Evolutionary conservation across 30 jellyfish, hydroid and myxozoan species (phyloP), one percentile per base, ranked within the genome.

Genomic region (Chrysaora quinquecirrha): DNA sequence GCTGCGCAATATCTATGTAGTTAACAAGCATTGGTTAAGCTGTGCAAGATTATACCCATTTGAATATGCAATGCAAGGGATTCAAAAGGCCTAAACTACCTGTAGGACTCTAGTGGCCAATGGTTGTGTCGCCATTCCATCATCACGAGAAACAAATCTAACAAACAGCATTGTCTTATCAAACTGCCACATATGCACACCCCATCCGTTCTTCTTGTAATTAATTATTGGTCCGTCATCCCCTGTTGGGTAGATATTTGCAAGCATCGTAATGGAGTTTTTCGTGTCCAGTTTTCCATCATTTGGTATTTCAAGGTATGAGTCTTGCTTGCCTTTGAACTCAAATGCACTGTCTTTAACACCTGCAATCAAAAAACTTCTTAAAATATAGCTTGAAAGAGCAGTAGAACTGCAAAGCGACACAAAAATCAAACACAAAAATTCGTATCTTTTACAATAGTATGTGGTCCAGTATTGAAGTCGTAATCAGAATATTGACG

Each of bases 141-240:
- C 95, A 62, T 93, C 94, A 29, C 97, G 89, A 63, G 97, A 80
- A 23, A 87, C 97, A 82, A 93, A 93, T 62, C 98, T 85, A 31
- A 85, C 98, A 76, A 93, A 93, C 14, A 93, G 87, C 87, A 89
- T 97, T 34, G 91, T 75, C 67, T 88, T 82, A 56, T 84, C 90
- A 48, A 80, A 93, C 89, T 93, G 98, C 98, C 98, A 93, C 34
- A 93, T 70, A 72, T 93, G 98, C 56, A 93, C 97, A 32, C 98
- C 98, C 96, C 96, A 82, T 1, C 98, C 98, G 34, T 87, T 92
- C 68, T 73, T 80, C 64, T 76, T 75, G 80, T 80, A 93, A 70
- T 87, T 87, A 34, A 93, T 24, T 10, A 93, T 93, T 0, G 98
- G 97, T 32, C 98, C 98, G 65, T 93, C 94, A 28, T 80, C 91